A percentile compares a stretch with the other conserved stretches of the same genome.
Conservation (phyloP, 2,113 vertebrate genomes). For the Tamias sibiricus region DNA sequence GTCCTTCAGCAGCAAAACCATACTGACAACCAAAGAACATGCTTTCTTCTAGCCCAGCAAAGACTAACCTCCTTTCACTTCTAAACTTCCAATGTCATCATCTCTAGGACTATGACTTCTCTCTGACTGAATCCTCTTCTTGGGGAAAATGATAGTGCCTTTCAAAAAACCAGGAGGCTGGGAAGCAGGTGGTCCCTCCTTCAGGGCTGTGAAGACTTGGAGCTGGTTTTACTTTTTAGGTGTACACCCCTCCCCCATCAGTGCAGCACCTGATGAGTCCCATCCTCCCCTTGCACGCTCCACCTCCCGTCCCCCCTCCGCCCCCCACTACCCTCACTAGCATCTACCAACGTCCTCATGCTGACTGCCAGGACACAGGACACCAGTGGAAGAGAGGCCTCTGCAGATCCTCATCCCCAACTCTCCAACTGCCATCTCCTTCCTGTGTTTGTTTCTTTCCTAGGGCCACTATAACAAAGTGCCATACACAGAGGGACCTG, state of each 20-base stretch:
- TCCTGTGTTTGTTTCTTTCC: background rate
- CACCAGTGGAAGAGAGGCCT: background rate
- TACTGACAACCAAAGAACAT: background rate
- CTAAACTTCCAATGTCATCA: background rate
- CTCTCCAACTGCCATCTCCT: background rate
- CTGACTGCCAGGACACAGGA: background rate
- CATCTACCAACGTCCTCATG: background rate
- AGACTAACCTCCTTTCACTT: background rate
- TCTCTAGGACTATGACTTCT: background rate
- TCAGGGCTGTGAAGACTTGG: background rate
- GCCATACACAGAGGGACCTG: background rate
- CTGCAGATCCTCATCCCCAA: background rate
- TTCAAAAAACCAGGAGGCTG: background rate
- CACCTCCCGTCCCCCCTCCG: no score
- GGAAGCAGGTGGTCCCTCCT: background rate
- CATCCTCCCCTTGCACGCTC: no score
- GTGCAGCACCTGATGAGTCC: background rate
- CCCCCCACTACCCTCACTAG: no score
- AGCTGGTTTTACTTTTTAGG: background rate
- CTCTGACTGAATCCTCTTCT: background rate
- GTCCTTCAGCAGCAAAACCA: background rate
- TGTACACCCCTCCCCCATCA: no score
- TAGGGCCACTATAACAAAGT: background rate
- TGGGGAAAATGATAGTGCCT: background rate
- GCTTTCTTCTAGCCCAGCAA: background rate